Conservation (phyloP, 2,113 vertebrate species). For the Scomber colias region DNA sequence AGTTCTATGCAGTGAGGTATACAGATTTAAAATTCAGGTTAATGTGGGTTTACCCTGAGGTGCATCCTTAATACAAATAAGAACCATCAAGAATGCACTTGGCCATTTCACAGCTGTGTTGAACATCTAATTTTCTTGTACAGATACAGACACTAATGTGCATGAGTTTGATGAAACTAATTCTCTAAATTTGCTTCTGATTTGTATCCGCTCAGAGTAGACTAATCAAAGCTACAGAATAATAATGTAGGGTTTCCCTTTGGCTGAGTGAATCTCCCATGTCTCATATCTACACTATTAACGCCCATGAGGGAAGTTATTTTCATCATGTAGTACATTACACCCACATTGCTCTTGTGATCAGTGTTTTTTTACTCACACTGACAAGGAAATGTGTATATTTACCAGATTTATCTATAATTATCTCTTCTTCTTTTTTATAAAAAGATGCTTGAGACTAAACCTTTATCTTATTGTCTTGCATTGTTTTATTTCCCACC, state of each 20-base stretch:
- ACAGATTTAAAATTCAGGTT: background rate
- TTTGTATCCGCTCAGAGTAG: background rate
- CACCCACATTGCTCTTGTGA: constrained; percentile 29
- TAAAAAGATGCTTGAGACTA: constrained; percentile 39
- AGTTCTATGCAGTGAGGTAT: background rate
- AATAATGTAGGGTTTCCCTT: constrained; percentile 33
- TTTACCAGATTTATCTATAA: constrained; percentile 43
- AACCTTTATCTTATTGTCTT: constrained; percentile 48
- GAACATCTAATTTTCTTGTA: background rate
- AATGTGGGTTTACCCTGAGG: background rate
- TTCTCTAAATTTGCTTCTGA: constrained; percentile 4
- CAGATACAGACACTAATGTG: background rate
- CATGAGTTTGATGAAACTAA: background rate
- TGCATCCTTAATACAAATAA: background rate
- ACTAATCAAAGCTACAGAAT: background rate
- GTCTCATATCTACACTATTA: constrained; percentile 15
- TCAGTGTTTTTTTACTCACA: constrained; percentile 36
- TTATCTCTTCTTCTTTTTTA: constrained; percentile 48
- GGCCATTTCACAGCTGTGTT: background rate
- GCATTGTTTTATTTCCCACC: constrained; percentile 51
- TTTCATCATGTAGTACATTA: constrained; percentile 22
- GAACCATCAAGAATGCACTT: background rate
- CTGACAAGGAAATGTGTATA: constrained; percentile 52
- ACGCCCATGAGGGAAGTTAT: constrained; percentile 3
- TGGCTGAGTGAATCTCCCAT: constrained; percentile 26